A percentile compares a stretch with the other conserved stretches of the same genome.
Conservation (phyloP, 2,888 invertebrate genomes). For the Cryptocephalus primarius region DNA sequence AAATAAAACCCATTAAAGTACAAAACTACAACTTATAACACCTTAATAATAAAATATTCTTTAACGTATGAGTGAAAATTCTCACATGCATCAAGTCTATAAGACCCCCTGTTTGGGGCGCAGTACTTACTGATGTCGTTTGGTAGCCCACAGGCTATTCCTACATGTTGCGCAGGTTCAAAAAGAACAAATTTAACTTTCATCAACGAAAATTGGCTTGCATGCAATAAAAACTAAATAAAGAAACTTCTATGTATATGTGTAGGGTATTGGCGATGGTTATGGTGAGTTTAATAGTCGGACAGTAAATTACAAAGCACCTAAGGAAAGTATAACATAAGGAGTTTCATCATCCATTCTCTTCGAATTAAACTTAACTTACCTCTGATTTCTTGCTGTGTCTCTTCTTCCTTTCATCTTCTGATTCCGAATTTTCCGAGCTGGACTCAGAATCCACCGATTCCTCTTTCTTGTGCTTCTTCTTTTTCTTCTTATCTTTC, state of each 20-base stretch:
- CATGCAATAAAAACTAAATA: conserved; percentile 5
- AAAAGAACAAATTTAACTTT: conserved; percentile 63
- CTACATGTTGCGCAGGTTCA: conserved; percentile 64
- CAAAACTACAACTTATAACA: too few species aligned
- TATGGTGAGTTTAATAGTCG: not conserved
- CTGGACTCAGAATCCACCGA: conserved; percentile 20
- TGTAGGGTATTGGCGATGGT: not conserved
- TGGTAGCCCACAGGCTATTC: conserved; percentile 47
- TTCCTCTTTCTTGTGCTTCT: conserved; percentile 25
- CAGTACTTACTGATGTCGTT: conserved; percentile 34
- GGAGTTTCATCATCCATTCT: too few species aligned
- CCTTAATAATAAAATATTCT: too few species aligned
- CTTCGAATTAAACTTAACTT: conserved; percentile 13
- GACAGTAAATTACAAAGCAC: too few species aligned
- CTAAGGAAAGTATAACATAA: too few species aligned
- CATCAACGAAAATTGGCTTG: conserved; percentile 25
- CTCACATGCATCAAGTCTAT: not conserved
- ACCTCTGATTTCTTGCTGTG: conserved; percentile 40
- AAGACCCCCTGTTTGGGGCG: not conserved
- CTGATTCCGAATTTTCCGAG: conserved; percentile 31
- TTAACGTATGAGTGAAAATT: not conserved
- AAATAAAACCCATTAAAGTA: conserved; percentile 15
- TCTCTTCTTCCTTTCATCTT: conserved; percentile 39
- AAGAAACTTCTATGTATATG: conserved; percentile 2
- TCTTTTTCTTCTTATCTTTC: conserved; percentile 37